Conservation (phyloP, 2,888 invertebrate species). For the Lasioglossum malachurum region DNA sequence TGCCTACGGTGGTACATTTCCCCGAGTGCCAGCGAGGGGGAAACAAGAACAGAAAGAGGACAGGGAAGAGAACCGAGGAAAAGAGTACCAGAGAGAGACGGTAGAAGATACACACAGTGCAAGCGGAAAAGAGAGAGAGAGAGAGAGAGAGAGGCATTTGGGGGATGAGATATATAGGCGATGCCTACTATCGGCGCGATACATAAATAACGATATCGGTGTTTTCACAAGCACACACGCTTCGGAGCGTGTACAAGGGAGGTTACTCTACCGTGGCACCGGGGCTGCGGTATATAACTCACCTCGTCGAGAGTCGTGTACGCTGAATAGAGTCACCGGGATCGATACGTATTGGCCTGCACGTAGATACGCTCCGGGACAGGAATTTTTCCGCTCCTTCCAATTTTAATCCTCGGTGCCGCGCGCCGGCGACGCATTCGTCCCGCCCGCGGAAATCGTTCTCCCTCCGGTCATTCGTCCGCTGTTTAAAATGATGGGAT, state of each 20-base stretch:
- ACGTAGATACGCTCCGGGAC: slow-evolving; percentile 74
- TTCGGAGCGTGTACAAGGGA: slow-evolving; percentile 76
- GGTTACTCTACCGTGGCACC: slow-evolving; percentile 76
- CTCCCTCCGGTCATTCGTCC: slow-evolving; percentile 39
- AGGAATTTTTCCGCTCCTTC: slow-evolving; percentile 61
- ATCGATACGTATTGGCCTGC: slow-evolving; percentile 80
- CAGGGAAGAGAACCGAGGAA: slow-evolving; percentile 8
- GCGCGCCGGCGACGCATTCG: slow-evolving; percentile 29
- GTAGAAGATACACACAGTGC: not conserved
- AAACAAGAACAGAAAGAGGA: not conserved
- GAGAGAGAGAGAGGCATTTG: slow-evolving; percentile 47
- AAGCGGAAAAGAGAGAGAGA: not conserved
- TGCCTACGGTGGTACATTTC: slow-evolving; percentile 46
- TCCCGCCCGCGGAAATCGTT: slow-evolving; percentile 46
- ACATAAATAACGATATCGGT: slow-evolving; percentile 84
- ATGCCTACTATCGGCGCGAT: slow-evolving; percentile 74
- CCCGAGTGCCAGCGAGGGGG: slow-evolving; percentile 41
- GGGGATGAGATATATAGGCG: slow-evolving; percentile 66
- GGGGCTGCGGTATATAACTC: slow-evolving; percentile 73
- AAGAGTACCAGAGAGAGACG: not conserved
- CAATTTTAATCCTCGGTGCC: slow-evolving; percentile 40
- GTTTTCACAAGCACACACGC: slow-evolving; percentile 80
- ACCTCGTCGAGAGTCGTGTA: slow-evolving; percentile 79
- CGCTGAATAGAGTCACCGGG: slow-evolving; percentile 78
- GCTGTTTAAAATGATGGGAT: slow-evolving; percentile 52